phyloP scores from a whole-genome alignment of 2,888 invertebrate genomes.

The Melieria omissa region DNA sequence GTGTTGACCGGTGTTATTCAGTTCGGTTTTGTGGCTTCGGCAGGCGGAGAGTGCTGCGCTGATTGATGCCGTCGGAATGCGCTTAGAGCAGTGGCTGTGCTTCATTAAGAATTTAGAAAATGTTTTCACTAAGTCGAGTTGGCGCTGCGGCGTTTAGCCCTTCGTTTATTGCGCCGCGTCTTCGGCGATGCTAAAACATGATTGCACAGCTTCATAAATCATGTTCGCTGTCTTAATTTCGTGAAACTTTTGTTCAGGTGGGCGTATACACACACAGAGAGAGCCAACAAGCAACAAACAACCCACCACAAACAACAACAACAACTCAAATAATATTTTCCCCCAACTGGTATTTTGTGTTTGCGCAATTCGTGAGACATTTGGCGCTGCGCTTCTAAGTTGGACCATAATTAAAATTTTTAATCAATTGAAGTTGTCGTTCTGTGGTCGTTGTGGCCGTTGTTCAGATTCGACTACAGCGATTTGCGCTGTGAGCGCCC shows the following conservation, averaged over 20 bases:
- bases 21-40: too few species aligned
- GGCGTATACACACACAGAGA: constrained; percentile 37
- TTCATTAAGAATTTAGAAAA: too few species aligned
- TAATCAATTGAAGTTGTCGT: constrained; percentile 52
- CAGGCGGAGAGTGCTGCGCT: too few species aligned
- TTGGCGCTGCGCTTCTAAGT: constrained; percentile 30
- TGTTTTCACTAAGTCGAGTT: too few species aligned
- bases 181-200: constrained; percentile 8
- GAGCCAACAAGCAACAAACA: constrained; percentile 13
- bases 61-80: too few species aligned
- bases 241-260: constrained; percentile 44
- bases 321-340: constrained; percentile 27
- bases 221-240: constrained; percentile 48
- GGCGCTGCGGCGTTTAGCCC: neutral
- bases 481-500: constrained; percentile 15
- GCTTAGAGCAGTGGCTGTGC: too few species aligned
- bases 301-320: constrained; percentile 17
- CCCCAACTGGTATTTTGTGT: constrained; percentile 7
- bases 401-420: constrained; percentile 51
- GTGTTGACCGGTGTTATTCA: too few species aligned
- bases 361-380: neutral
- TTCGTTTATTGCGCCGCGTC: neutral
- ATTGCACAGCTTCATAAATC: constrained; percentile 45
- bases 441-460: constrained; percentile 39
- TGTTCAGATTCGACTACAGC: constrained; percentile 35